These are phyloP conservation scores for Drosophila leontia DNA, from an alignment of 1,140 invertebrate species.

Conservation along the genomic window DNA sequence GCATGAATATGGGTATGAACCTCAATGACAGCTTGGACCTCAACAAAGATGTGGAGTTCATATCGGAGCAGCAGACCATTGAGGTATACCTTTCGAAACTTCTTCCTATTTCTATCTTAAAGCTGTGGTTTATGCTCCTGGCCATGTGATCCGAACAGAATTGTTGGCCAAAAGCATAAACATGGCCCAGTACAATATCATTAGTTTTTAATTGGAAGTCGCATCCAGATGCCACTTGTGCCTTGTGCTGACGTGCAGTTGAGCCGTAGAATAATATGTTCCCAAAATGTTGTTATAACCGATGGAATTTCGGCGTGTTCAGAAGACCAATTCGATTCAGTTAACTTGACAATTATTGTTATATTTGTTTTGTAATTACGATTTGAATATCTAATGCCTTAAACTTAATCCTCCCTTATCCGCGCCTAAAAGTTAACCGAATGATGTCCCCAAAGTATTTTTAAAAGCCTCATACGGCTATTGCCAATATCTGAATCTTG, in stretches of 20 bases:
- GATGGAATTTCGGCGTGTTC: constrained; percentile 34
- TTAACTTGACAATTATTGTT: not conserved
- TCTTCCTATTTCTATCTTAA: constrained; percentile 14
- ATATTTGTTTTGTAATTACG: not conserved
- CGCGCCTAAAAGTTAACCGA: not conserved
- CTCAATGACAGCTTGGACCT: constrained; percentile 61
- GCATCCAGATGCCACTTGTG: constrained; percentile 41
- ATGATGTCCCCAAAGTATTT: constrained; percentile 6
- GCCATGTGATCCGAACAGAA: not conserved
- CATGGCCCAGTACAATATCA: not conserved
- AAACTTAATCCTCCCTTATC: not conserved
- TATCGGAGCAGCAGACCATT: constrained; percentile 85
- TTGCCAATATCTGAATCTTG: constrained; percentile 38
- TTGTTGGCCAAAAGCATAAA: constrained; percentile 16
- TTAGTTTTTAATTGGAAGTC: constrained; percentile 3
- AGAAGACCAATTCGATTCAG: constrained; percentile 15
- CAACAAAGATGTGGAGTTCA: constrained; percentile 86
- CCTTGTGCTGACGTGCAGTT: constrained; percentile 78
- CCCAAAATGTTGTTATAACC: constrained; percentile 73
- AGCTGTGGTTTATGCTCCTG: constrained; percentile 24
- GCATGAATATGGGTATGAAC: constrained; percentile 47
- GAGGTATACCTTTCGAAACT: constrained; percentile 74
- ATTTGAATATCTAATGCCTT: not conserved
- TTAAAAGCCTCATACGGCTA: constrained; percentile 2
- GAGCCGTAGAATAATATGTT: constrained; percentile 8